These are phyloP conservation scores for Salminus brasiliensis DNA, from an alignment of 2,113 vertebrate genomes.

Conservation along the genomic window DNA sequence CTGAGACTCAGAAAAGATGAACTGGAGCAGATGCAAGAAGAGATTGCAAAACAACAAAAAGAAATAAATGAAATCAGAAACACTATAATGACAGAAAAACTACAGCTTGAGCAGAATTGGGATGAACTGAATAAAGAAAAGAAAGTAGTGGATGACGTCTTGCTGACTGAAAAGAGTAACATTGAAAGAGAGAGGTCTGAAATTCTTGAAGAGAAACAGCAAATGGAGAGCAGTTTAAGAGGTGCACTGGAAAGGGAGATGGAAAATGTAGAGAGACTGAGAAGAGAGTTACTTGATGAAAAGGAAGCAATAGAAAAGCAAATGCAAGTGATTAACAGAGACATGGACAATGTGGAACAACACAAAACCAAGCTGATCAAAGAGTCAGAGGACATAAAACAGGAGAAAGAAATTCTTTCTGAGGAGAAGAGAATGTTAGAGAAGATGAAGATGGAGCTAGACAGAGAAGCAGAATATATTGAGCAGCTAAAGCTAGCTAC, in stretches of 20 bases:
- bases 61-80: constrained; percentile 3
- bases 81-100: constrained; percentile 2
- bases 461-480: constrained; percentile 19
- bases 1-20: constrained; percentile 28
- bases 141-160: not conserved
- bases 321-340: not conserved
- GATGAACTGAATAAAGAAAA: constrained; percentile 12
- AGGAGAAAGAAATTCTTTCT: constrained; percentile 7
- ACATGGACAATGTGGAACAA: not conserved
- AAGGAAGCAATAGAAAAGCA: not conserved
- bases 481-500: constrained; percentile 16
- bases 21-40: constrained; percentile 47
- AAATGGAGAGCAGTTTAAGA: not conserved
- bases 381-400: constrained; percentile 34
- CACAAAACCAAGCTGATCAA: constrained; percentile 5
- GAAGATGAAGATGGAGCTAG: constrained; percentile 15
- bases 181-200: not conserved
- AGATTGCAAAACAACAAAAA: constrained; percentile 28
- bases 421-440: constrained; percentile 49
- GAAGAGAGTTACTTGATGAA: constrained; percentile 4
- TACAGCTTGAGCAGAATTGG: not conserved
- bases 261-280: constrained; percentile 2
- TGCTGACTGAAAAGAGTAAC: not conserved
- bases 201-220: not conserved
- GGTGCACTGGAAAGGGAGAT: not conserved